phyloP scores from a whole-genome alignment of 2,113 vertebrate species.

The Tursiops truncatus region DNA sequence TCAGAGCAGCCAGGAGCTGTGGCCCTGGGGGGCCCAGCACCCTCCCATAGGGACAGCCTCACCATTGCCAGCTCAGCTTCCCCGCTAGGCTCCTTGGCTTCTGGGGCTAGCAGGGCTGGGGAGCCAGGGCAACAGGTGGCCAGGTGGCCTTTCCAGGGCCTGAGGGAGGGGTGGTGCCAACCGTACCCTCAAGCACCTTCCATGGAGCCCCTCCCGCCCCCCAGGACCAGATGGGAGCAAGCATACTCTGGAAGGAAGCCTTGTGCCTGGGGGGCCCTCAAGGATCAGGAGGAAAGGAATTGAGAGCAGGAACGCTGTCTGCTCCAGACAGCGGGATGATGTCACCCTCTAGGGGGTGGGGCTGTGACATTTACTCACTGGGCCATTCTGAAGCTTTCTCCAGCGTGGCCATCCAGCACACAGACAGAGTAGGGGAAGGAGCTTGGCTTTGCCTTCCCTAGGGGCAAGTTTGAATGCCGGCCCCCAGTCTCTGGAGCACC shows the following conservation, averaged over 20 bases:
- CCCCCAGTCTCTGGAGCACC: not conserved
- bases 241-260: not conserved
- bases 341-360: not conserved
- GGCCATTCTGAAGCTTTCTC: not conserved
- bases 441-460: not conserved
- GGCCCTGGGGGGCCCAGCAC: not conserved
- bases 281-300: not conserved
- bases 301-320: not conserved
- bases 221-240: not conserved
- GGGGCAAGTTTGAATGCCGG: not conserved
- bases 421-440: not conserved
- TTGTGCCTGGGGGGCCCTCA: not conserved
- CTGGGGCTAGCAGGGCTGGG: not conserved
- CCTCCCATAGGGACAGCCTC: not conserved
- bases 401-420: accelerated
- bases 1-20: accelerated
- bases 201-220: not conserved
- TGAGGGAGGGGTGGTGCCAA: no score
- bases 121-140: not conserved
- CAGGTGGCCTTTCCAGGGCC: accelerated
- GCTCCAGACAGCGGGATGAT: accelerated
- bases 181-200: not conserved
- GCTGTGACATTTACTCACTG: not conserved
- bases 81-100: no score
- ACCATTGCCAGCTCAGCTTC: not conserved